Evolutionary conservation across 2,888 invertebrate genomes (phyloP).

Genomic region (Germaria angustata): DNA sequence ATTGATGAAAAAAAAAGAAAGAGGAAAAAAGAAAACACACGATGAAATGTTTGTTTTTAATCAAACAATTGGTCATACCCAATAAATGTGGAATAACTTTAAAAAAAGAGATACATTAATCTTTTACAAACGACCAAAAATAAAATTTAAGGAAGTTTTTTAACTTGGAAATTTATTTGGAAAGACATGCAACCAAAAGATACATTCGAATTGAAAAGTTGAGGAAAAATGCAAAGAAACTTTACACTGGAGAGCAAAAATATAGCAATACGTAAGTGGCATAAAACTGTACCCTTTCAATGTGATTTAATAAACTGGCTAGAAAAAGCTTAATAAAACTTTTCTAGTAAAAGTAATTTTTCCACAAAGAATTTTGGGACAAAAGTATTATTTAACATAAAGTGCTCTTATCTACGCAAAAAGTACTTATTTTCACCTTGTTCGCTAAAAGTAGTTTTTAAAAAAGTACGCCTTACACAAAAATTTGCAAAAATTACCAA

Average conservation of each 20-base stretch:
- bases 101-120: conserved; percentile 34
- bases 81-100: conserved; percentile 40
- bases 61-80: conserved; percentile 64
- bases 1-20: not conserved
- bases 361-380: too few species aligned
- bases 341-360: too few species aligned
- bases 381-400: too few species aligned
- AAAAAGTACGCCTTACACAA: too few species aligned
- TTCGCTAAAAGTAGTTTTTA: too few species aligned
- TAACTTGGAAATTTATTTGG: conserved; percentile 12
- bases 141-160: conserved; percentile 56
- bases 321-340: too few species aligned
- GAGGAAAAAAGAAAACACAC: not conserved
- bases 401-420: too few species aligned
- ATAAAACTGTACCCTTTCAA: too few species aligned
- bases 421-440: too few species aligned
- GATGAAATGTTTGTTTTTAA: conserved; percentile 42
- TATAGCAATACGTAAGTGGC: not conserved
- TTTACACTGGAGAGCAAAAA: conserved; percentile 6
- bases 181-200: conserved; percentile 36
- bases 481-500: not conserved
- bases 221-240: not conserved
- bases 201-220: conserved; percentile 2
- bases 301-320: too few species aligned
- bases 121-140: conserved; percentile 1